phyloP scores from a whole-genome alignment of 1,140 invertebrate species.

The Halictus rubicundus region DNA sequence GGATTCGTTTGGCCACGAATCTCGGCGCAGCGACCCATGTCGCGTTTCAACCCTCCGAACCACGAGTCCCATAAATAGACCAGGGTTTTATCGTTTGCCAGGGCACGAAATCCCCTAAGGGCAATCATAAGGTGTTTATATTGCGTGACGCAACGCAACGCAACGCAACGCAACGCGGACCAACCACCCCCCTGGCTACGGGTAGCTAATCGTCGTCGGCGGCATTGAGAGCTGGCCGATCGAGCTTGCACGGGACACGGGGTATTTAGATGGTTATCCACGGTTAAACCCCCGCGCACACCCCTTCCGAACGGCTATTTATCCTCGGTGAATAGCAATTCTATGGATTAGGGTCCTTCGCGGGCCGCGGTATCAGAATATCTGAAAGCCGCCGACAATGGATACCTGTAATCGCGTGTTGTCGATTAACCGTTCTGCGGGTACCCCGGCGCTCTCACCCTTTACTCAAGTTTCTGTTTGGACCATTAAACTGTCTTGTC shows the following conservation, averaged over 20 bases:
- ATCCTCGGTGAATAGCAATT: slow-evolving; percentile 29
- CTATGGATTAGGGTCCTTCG: slow-evolving; percentile 29
- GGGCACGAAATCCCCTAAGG: slow-evolving; percentile 51
- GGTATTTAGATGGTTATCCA: slow-evolving; percentile 55
- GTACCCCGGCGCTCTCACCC: not conserved
- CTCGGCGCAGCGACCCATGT: slow-evolving; percentile 5
- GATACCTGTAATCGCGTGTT: slow-evolving; percentile 18
- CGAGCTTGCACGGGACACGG: not conserved
- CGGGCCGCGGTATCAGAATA: slow-evolving; percentile 23
- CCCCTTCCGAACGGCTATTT: slow-evolving; percentile 38
- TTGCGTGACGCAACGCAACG: slow-evolving; percentile 46
- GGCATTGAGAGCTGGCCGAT: slow-evolving; percentile 16
- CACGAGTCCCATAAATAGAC: slow-evolving; percentile 44
- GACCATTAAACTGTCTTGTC: not conserved
- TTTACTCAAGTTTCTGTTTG: not conserved
- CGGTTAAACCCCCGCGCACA: not conserved
- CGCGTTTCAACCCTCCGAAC: slow-evolving; percentile 8
- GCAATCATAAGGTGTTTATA: slow-evolving; percentile 67
- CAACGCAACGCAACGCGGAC: slow-evolving; percentile 31
- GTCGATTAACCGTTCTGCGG: slow-evolving; percentile 1
- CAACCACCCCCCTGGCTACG: not conserved
- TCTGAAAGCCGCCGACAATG: slow-evolving; percentile 12
- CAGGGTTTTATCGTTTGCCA: slow-evolving; percentile 48
- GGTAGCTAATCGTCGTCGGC: slow-evolving; percentile 55
- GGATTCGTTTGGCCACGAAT: slow-evolving; percentile 4